Evolutionary conservation across 2,113 vertebrate species (phyloP).

Genomic region (Atherinomorus stipes): DNA sequence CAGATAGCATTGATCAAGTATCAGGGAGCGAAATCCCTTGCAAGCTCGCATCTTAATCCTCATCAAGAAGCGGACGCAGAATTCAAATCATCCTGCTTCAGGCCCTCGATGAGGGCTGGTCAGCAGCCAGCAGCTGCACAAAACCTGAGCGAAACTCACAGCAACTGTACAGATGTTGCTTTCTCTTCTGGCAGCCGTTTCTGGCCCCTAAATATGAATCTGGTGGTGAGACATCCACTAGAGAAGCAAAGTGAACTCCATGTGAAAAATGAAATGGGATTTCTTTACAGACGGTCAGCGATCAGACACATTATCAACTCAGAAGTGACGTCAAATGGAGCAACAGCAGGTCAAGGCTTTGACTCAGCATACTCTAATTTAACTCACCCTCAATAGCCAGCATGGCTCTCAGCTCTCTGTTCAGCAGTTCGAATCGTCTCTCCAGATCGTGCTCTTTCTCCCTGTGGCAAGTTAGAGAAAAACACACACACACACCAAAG

Average conservation of each 20-base stretch:
- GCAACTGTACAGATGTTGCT: not conserved
- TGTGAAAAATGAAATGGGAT: too few species aligned
- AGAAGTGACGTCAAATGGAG: too few species aligned
- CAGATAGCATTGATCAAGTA: constrained; percentile 81
- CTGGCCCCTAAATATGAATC: not conserved
- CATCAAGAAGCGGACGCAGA: constrained; percentile 57
- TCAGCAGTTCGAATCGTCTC: constrained; percentile 97
- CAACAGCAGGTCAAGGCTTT: too few species aligned
- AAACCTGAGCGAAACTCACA: constrained; percentile 4
- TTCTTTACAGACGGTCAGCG: too few species aligned
- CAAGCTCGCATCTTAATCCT: constrained; percentile 74
- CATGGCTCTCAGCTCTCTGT: constrained; percentile 97
- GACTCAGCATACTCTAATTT: too few species aligned
- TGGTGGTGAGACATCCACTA: too few species aligned
- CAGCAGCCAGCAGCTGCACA: constrained; percentile 35
- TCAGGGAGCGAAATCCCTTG: constrained; percentile 66
- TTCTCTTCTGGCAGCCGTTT: not conserved
- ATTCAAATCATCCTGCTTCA: constrained; percentile 68
- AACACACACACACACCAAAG: constrained; percentile 81
- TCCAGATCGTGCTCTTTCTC: constrained; percentile 99
- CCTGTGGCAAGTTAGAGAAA: constrained; percentile 91
- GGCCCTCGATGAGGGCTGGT: constrained; percentile 46
- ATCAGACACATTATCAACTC: too few species aligned
- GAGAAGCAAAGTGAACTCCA: too few species aligned
- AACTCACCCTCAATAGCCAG: constrained; percentile 97